Percentiles rank a stretch among this genome's conserved stretches.
Conservation (phyloP, 2,888 invertebrate genomes). For the Ornithoptera alexandrae region DNA sequence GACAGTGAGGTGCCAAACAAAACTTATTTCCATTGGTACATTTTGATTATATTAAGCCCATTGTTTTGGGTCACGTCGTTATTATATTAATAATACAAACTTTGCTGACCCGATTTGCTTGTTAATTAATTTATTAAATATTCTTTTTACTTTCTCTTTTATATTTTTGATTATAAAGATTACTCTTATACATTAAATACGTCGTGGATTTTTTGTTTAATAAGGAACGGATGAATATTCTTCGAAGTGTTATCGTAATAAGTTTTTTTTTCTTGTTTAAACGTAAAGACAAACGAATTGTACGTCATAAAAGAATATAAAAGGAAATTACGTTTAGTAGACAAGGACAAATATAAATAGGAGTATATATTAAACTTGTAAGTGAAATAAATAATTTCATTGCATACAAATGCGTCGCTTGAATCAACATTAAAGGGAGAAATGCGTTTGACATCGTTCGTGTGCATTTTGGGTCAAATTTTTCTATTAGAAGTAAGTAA, state of each 20-base stretch:
- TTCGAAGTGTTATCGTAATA: neutral
- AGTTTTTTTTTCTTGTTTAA: neutral
- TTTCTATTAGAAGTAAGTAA: conserved; percentile 13
- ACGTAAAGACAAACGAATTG: conserved; percentile 6
- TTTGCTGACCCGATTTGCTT: conserved; percentile 4
- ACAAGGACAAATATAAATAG: conserved; percentile 19
- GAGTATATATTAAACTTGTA: conserved; percentile 20
- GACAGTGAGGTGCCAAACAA: neutral
- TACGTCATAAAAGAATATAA: neutral
- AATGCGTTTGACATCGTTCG: conserved; percentile 21
- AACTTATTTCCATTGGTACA: conserved; percentile 11
- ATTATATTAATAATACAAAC: conserved; percentile 5
- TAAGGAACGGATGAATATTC: neutral
- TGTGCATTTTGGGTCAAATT: conserved; percentile 25
- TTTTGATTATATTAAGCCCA: conserved; percentile 21
- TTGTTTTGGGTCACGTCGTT: conserved; percentile 30
- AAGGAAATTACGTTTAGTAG: conserved; percentile 5
- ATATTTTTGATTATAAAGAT: neutral
- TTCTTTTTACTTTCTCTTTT: neutral
- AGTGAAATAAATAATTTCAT: conserved; percentile 5
- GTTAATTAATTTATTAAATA: neutral
- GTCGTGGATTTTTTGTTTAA: neutral
- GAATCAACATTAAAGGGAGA: conserved; percentile 5
- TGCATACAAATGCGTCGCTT: conserved; percentile 5
- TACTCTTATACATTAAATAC: neutral